Evolutionary conservation across 2,113 vertebrate genomes (phyloP), one percentile per base, ranked within the genome.

Genomic region (Cynoglossus semilaevis): DNA sequence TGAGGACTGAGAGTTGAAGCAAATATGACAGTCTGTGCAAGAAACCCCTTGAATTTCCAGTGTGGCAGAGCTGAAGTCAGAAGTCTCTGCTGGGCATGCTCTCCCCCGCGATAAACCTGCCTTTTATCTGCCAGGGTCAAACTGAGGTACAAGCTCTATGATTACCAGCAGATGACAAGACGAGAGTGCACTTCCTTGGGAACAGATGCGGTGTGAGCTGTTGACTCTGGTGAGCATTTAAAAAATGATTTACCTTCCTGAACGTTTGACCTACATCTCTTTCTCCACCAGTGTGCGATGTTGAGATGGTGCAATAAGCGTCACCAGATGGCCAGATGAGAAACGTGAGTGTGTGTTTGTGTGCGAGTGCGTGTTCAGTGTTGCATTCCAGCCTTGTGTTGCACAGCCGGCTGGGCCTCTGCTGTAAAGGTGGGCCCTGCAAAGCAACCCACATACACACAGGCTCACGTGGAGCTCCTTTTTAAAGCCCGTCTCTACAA

Each of bases 271-370:
- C 86, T 79, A 84, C 67, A 81, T 80, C 49, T 49, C 2, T 43
- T 51, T 2, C 60, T 41, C 22, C 14, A 37, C n/a, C 15, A 2
- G 44, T 73, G 73, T 76, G 73, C 47, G 62, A 79, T 77, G 70
- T 15, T 14, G 63, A 62, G 80, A 73, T 74, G 79, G 77, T 67
- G 71, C 61, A 74, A 72, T 87, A 85, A 87, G 72, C 81, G 59
- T 72, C 83, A 81, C 74, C 89, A 90, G 86, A 88, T 90, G 89
- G 85, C 69, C 73, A 79, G 70, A 89, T 85, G 58, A 79, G 72
- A 78, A 68, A 63, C 11, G 15, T 45, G 71, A 46, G 63, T 18
- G 50, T 40, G 16, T 4, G 17, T 38, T 18, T 44, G 44, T 41
- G 60, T 59, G 77, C 69, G 80, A 79, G 71, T 77, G 77, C 69